These are phyloP conservation scores for Darevskia nairensis DNA, from an alignment of 2,797 vertebrate genomes.

Conservation along the genomic window DNA sequence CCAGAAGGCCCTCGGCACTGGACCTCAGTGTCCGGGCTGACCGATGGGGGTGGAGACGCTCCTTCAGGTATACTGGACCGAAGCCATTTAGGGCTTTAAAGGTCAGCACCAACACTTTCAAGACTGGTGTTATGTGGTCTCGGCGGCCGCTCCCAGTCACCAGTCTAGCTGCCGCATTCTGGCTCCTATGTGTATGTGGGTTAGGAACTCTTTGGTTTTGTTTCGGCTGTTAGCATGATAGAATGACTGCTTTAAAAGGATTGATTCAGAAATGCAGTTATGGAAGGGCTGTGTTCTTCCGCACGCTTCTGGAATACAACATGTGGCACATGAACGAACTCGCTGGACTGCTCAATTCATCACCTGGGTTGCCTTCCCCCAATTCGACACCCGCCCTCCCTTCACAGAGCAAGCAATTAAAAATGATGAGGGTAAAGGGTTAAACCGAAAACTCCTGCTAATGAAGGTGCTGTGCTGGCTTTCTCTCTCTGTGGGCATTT, in stretches of 20 bases:
- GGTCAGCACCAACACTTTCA: too few species aligned
- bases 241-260: constrained; percentile 59
- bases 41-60: too few species aligned
- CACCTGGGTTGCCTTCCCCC: constrained; percentile 39
- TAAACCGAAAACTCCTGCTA: constrained; percentile 65
- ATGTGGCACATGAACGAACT: constrained; percentile 26
- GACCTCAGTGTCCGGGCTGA: too few species aligned
- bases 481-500: constrained; percentile 46
- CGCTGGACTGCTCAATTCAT: constrained; percentile 35
- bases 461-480: constrained; percentile 55
- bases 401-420: constrained; percentile 73
- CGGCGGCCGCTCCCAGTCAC: too few species aligned
- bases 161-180: too few species aligned
- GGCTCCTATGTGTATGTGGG: not conserved
- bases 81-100: too few species aligned
- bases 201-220: constrained; percentile 44
- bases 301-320: constrained; percentile 49
- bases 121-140: too few species aligned
- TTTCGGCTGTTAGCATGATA: constrained; percentile 64
- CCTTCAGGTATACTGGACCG: too few species aligned
- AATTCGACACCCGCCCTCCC: constrained; percentile 31
- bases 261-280: constrained; percentile 42
- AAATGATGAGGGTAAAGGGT: constrained; percentile 76
- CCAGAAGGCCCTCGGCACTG: too few species aligned
- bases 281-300: constrained; percentile 34